Conservation (phyloP, 2,113 vertebrate species). For the Elaphurus davidianus region DNA sequence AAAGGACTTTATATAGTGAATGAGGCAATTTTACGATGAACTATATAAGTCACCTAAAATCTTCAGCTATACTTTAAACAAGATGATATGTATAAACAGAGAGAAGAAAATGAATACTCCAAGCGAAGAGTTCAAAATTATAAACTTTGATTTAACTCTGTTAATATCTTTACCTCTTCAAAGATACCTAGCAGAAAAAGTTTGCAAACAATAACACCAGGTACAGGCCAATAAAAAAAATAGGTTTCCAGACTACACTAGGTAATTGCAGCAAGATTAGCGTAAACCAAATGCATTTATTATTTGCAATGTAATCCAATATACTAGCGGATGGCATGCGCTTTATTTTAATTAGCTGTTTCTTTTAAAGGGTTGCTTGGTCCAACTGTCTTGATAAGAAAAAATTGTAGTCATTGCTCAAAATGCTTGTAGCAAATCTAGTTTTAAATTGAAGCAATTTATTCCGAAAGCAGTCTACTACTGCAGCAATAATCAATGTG, state of each 20-base stretch:
- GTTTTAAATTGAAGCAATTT: slow-evolving; percentile 86
- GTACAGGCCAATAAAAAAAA: slow-evolving; percentile 62
- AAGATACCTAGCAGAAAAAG: slow-evolving; percentile 48
- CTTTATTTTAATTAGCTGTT: slow-evolving; percentile 83
- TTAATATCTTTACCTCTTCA: slow-evolving; percentile 31
- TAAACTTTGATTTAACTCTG: slow-evolving; percentile 69
- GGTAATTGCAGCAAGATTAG: slow-evolving; percentile 74
- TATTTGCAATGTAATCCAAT: slow-evolving; percentile 59
- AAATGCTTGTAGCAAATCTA: slow-evolving; percentile 82
- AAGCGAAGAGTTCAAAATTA: slow-evolving; percentile 23
- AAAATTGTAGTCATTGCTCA: slow-evolving; percentile 81
- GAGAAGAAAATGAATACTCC: neutral
- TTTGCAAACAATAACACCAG: slow-evolving; percentile 72
- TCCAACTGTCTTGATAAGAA: slow-evolving; percentile 77
- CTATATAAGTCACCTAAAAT: slow-evolving; percentile 2
- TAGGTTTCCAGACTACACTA: slow-evolving; percentile 51
- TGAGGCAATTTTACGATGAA: slow-evolving; percentile 16
- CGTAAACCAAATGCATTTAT: slow-evolving; percentile 75
- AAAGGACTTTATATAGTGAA: slow-evolving; percentile 53
- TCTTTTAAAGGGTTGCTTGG: slow-evolving; percentile 71
- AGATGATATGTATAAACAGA: neutral
- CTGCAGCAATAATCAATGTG: slow-evolving; percentile 82
- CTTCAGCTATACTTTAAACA: slow-evolving; percentile 8
- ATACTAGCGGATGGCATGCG: slow-evolving; percentile 51
- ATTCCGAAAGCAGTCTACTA: slow-evolving; percentile 81